Conservation (phyloP, 2,797 vertebrate genomes). For the Lateolabrax maculatus region DNA sequence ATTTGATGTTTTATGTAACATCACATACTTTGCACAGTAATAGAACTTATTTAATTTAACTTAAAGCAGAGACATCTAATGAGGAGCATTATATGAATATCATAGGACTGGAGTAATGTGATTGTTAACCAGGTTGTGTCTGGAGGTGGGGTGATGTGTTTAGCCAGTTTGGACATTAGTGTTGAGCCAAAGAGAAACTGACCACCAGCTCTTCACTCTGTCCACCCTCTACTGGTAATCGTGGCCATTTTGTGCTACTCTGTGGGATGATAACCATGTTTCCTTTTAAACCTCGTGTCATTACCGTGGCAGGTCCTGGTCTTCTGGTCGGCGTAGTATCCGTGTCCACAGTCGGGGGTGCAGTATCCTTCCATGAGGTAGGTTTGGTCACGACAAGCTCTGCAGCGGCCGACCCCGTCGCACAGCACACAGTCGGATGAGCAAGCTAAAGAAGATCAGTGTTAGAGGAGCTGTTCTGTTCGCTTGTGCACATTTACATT, state of each 20-base stretch:
- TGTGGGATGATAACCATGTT: background rate
- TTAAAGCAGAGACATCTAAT: background rate
- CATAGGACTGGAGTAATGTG: background rate
- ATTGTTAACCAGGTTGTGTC: no score
- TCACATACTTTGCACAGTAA: background rate
- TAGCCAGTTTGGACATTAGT: no score
- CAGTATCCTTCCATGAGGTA: slow-evolving; percentile 89
- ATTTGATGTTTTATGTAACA: background rate
- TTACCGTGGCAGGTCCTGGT: slow-evolving; percentile 90
- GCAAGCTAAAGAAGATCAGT: slow-evolving; percentile 85
- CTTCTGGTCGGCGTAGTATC: slow-evolving; percentile 83
- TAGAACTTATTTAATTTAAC: no score
- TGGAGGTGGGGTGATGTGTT: background rate
- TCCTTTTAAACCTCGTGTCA: rapidly evolving
- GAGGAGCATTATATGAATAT: background rate
- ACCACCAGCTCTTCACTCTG: background rate
- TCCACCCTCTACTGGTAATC: background rate
- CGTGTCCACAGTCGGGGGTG: slow-evolving; percentile 87
- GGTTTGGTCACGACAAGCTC: slow-evolving; percentile 80
- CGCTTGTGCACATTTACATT: background rate
- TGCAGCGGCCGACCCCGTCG: slow-evolving; percentile 82
- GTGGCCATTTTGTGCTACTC: background rate
- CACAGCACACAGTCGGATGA: slow-evolving; percentile 89
- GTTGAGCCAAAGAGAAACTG: no score
- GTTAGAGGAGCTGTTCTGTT: background rate